phyloP scores from a whole-genome alignment of 2,888 invertebrate genomes.

The Limnephilus lunatus region DNA sequence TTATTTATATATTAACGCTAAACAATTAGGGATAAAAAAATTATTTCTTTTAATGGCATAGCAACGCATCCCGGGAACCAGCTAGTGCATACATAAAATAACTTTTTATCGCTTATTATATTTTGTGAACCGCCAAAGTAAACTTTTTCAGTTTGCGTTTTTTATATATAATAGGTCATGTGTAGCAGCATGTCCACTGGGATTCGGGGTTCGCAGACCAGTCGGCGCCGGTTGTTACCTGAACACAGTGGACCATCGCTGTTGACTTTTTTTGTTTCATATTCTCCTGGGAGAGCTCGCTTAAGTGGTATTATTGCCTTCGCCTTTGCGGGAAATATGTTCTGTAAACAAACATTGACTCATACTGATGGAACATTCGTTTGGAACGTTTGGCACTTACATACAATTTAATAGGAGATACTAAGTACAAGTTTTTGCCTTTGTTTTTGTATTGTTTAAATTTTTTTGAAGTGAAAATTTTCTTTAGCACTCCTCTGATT shows the following conservation, averaged over 20 bases:
- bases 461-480: no score
- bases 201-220: slow-evolving; percentile 5
- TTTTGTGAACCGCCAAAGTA: not conserved
- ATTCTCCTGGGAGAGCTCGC: not conserved
- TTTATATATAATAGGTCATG: not conserved
- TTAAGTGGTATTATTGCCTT: not conserved
- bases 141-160: not conserved
- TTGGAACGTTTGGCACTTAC: not conserved
- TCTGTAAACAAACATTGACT: not conserved
- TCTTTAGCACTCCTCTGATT: no score
- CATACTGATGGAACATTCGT: not conserved
- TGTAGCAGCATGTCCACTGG: not conserved
- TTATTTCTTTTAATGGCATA: no score
- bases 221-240: slow-evolving; percentile 11
- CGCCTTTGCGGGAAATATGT: not conserved
- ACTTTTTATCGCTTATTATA: not conserved
- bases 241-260: not conserved
- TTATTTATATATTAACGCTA: no score
- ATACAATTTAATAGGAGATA: not conserved
- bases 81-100: no score
- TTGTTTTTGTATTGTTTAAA: no score
- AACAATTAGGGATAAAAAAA: no score
- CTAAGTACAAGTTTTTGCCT: not conserved
- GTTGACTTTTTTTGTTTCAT: slow-evolving; percentile 15
- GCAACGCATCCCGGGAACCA: no score